These are phyloP conservation scores for Crossoptilon crossoptilon DNA, from an alignment of 2,797 vertebrate species.

Conservation along the genomic window DNA sequence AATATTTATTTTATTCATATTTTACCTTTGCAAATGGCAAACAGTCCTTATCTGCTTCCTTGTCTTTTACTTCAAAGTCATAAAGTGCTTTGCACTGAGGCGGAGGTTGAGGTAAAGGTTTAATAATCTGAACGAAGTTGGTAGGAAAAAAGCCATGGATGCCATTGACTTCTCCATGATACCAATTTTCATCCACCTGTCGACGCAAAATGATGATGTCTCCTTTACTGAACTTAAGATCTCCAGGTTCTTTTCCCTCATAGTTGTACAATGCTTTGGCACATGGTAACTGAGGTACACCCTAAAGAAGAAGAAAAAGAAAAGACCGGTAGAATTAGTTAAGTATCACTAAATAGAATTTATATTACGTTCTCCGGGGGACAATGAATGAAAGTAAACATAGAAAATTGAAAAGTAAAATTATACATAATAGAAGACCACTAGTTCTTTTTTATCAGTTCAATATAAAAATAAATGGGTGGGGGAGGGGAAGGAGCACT, in stretches of 20 bases:
- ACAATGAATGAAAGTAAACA: background rate
- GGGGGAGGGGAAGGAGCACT: background rate
- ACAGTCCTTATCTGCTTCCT: conserved; percentile 99
- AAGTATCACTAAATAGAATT: background rate
- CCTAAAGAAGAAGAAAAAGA: conserved; percentile 77
- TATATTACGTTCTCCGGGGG: background rate
- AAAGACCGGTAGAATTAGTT: background rate
- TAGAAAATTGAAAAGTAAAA: background rate
- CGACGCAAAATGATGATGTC: conserved; percentile 97
- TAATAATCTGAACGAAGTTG: conserved; percentile 98
- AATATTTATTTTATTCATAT: background rate
- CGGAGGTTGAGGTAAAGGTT: conserved; percentile 95
- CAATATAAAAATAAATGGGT: background rate
- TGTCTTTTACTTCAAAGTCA: conserved; percentile 99
- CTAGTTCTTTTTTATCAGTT: background rate
- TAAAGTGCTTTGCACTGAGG: conserved; percentile 99
- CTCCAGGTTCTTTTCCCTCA: conserved; percentile 96
- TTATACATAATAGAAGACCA: background rate
- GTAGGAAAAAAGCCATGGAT: conserved; percentile 98
- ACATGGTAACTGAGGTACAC: conserved; percentile 95
- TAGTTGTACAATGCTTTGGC: conserved; percentile 99
- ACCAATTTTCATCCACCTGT: conserved; percentile 99
- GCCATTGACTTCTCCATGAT: conserved; percentile 95
- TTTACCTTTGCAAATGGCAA: conserved; percentile 96
- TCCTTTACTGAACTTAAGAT: conserved; percentile 97